Percentiles rank a stretch among this genome's conserved stretches.
Conservation (phyloP, 2,113 vertebrate genomes). For the Rhadina sibilatrix region DNA sequence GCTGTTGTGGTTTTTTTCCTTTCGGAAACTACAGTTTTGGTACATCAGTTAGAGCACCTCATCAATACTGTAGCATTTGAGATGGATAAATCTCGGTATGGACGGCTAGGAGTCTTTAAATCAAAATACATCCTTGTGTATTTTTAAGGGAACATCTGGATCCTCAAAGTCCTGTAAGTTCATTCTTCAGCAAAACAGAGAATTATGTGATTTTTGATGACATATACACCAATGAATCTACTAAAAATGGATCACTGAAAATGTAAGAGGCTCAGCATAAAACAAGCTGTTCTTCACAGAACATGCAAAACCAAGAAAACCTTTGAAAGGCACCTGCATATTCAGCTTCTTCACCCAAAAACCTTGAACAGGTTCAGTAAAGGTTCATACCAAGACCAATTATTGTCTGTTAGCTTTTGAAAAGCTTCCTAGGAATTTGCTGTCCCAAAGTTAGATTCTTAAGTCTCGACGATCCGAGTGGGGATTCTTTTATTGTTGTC, state of each 20-base stretch:
- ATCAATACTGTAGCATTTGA: not conserved
- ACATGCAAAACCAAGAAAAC: not conserved
- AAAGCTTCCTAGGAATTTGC: constrained; percentile 63
- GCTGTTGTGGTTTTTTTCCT: not conserved
- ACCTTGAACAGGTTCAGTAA: not conserved
- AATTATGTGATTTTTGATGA: not conserved
- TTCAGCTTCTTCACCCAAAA: not conserved
- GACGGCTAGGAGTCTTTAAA: not conserved
- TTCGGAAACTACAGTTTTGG: not conserved
- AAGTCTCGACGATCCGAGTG: constrained; percentile 64
- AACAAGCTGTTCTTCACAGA: not conserved
- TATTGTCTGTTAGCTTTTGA: constrained; percentile 24
- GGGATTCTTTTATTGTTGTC: constrained; percentile 59
- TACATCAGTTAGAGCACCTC: not conserved
- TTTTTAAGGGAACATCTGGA: not conserved
- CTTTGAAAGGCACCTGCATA: not conserved
- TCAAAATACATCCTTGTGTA: not conserved
- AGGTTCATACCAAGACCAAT: not conserved
- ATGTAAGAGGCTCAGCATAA: not conserved
- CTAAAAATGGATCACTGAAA: not conserved
- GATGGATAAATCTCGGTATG: not conserved
- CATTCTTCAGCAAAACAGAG: not conserved
- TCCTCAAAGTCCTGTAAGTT: not conserved
- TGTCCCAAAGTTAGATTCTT: constrained; percentile 60
- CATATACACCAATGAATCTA: not conserved